Percentiles rank a stretch among this genome's conserved stretches.
These are phyloP conservation scores for Drosophila ficusphila DNA, from an alignment of 1,140 invertebrate species.

Conservation along the genomic window DNA sequence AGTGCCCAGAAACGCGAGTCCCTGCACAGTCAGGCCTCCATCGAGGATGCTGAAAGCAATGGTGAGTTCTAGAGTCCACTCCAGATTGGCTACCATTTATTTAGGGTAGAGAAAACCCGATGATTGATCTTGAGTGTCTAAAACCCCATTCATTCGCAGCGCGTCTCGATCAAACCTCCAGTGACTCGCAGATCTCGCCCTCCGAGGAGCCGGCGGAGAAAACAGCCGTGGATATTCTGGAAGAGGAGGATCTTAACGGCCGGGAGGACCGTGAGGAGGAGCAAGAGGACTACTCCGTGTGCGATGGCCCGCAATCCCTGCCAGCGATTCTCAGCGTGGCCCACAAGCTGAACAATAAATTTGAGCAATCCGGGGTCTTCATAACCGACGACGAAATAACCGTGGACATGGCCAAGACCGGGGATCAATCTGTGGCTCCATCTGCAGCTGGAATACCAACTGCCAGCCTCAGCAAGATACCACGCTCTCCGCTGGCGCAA, in stretches of 20 bases:
- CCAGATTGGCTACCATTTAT: no score
- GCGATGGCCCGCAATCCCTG: constrained; percentile 71
- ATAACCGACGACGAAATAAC: constrained; percentile 86
- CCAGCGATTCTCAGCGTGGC: constrained; percentile 60
- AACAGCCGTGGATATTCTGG: constrained; percentile 14
- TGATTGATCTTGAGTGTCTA: not conserved
- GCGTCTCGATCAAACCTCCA: constrained; percentile 83
- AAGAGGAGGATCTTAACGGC: constrained; percentile 10
- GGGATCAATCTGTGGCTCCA: constrained; percentile 87
- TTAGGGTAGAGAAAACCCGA: no score
- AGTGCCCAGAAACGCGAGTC: constrained; percentile 87
- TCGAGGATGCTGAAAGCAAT: constrained; percentile 88
- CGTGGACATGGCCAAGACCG: constrained; percentile 87
- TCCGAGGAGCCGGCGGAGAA: constrained; percentile 57
- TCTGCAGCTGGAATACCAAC: constrained; percentile 16
- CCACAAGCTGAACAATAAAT: constrained; percentile 49
- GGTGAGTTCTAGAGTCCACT: no score
- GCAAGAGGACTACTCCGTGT: constrained; percentile 43
- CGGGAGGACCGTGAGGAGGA: constrained; percentile 9
- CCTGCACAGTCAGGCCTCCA: constrained; percentile 88
- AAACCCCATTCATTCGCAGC: constrained; percentile 18
- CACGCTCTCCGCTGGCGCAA: constrained; percentile 66
- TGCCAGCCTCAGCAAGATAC: constrained; percentile 63
- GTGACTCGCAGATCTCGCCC: constrained; percentile 82
- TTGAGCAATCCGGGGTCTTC: constrained; percentile 78